Conservation (phyloP, 2,888 invertebrate species). For the Thymelicus acteon region DNA sequence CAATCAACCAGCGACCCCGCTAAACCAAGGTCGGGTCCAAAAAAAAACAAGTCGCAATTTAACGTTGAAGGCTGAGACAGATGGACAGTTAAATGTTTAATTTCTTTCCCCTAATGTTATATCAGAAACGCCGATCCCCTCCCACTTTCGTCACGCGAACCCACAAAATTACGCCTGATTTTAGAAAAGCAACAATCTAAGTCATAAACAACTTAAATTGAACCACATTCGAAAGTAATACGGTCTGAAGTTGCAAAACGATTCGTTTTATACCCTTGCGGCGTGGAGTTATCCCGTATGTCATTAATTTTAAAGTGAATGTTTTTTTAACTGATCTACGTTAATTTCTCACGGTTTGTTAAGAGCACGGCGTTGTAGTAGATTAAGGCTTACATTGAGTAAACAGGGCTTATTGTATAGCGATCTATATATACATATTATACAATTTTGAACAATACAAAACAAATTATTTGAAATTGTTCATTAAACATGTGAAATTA, state of each 20-base stretch:
- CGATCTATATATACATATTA: slow-evolving; percentile 76
- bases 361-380: slow-evolving; percentile 41
- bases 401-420: slow-evolving; percentile 83
- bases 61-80: neutral
- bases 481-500: slow-evolving; percentile 80
- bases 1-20: neutral
- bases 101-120: slow-evolving; percentile 4
- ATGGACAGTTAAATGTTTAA: slow-evolving; percentile 2
- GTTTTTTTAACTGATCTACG: slow-evolving; percentile 2
- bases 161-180: neutral
- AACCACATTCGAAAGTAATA: neutral
- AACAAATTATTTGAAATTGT: slow-evolving; percentile 77
- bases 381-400: slow-evolving; percentile 77
- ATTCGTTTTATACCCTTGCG: neutral
- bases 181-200: neutral
- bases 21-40: neutral
- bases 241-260: neutral
- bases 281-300: neutral
- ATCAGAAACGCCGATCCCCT: neutral
- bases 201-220: neutral
- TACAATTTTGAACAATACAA: slow-evolving; percentile 81
- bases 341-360: slow-evolving; percentile 20
- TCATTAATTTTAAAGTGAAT: slow-evolving; percentile 1
- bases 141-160: slow-evolving; percentile 4
- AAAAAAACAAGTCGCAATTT: neutral